Evolutionary conservation across 2,888 invertebrate genomes (phyloP), one percentile per base, ranked within the genome.

Genomic region (Lacanobia oleracea): DNA sequence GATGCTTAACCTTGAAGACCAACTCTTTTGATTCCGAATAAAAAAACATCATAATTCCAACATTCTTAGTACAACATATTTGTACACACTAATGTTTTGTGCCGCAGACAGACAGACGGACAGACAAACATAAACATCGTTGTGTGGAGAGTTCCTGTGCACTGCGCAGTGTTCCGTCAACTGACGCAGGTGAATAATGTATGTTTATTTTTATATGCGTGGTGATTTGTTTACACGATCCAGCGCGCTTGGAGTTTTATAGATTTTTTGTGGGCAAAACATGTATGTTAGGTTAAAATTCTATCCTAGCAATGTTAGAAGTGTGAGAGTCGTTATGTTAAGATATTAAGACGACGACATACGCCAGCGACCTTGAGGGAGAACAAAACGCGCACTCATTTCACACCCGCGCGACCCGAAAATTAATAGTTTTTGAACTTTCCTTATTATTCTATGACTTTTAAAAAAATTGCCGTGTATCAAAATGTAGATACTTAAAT

Each of bases 111-210:
- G 68, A 76, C 67, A 71, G 43, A 70, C 68, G 75, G 79, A 79
- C 68, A 71, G 56, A 68, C 18, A 54, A 72, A 76, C 71, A 48
- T 83, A 82, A 82, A 83, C 81, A 83, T 59, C 66, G 60, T 68
- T 64, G 57, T 43, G 57, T 63, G 27, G 23, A 54, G 74, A 72
- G 70, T 71, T 68, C 70, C 72, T 83, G 81, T 59, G 65, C 53
- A 65, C 72, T 79, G 81, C 60, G 68, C 54, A 72, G 68, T 72
- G 81, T 62, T 53, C 60, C 56, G 65, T 62, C 65, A 57, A 68
- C 33, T 43, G 61, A 59, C n/a, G 37, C 53, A 43, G 54, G 65
- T 59, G 14, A n/a, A 45, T 59, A 61, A 54, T 62, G 63, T 23
- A 37, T 45, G 51, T 73, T 60, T 67, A 67, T 60, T 60, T 65